Percentiles rank a stretch among this genome's conserved stretches.
phyloP scores from a whole-genome alignment of 2,113 vertebrate species.

The Cyprinodon brontotheroides region DNA sequence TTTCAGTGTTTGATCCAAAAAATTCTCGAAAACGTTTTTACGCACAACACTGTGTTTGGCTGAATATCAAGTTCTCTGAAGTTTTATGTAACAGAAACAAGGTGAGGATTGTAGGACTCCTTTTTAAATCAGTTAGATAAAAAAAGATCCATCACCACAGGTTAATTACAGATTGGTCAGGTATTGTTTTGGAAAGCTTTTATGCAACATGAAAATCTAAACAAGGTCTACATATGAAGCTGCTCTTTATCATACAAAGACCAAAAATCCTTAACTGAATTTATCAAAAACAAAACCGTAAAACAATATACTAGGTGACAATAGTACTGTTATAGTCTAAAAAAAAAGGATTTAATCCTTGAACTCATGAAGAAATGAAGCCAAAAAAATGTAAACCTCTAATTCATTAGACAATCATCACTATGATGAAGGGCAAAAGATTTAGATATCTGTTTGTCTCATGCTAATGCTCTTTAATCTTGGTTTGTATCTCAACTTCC shows the following conservation, averaged over 20 bases:
- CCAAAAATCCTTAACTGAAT: too few species aligned
- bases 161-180: not conserved
- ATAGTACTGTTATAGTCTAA: not conserved
- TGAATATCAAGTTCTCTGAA: too few species aligned
- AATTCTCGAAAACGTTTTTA: too few species aligned
- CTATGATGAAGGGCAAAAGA: not conserved
- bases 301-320: not conserved
- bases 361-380: not conserved
- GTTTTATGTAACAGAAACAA: not conserved
- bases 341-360: not conserved
- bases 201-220: not conserved
- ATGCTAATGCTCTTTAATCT: constrained; percentile 17
- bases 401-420: not conserved
- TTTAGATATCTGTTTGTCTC: constrained; percentile 3
- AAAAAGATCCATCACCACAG: not conserved
- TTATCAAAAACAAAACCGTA: not conserved
- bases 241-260: not conserved
- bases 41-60: too few species aligned
- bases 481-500: not conserved
- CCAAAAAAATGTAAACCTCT: not conserved
- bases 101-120: too few species aligned
- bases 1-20: too few species aligned
- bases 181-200: not conserved
- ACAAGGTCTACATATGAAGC: not conserved
- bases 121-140: not conserved